phyloP scores from a whole-genome alignment of 2,113 vertebrate genomes.

The Gadus macrocephalus region DNA sequence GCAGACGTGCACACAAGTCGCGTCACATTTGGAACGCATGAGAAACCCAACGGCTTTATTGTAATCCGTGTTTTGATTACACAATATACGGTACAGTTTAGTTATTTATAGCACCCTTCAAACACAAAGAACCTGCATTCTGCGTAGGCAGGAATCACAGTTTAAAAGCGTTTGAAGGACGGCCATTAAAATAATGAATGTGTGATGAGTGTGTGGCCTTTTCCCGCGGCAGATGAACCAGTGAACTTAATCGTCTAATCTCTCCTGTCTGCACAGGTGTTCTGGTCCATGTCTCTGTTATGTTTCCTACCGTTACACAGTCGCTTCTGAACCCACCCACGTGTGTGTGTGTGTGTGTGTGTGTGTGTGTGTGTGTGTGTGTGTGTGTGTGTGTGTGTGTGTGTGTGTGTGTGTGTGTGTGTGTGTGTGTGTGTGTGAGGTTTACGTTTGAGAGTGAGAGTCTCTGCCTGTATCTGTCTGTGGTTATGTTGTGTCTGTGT shows the following conservation, averaged over 20 bases:
- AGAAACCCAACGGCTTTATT: too few relatives aligned
- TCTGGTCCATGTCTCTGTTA: conserved; percentile 26
- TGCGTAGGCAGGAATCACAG: too few relatives aligned
- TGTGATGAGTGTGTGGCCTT: not conserved
- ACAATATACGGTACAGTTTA: too few relatives aligned
- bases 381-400: conserved; percentile 27
- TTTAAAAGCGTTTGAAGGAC: too few relatives aligned
- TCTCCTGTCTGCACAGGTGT: conserved; percentile 42
- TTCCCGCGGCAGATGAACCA: not conserved
- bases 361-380: too few relatives aligned
- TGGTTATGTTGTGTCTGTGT: conserved; percentile 47
- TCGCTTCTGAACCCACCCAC: conserved; percentile 16
- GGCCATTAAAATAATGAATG: conserved; percentile 15
- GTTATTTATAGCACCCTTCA: too few relatives aligned
- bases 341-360: conserved; percentile 18
- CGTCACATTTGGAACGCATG: too few relatives aligned
- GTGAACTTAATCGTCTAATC: conserved; percentile 18
- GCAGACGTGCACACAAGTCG: too few relatives aligned
- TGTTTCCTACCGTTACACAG: conserved; percentile 38
- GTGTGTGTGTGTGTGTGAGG: conserved; percentile 35
- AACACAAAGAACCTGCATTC: too few relatives aligned
- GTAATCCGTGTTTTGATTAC: too few relatives aligned
- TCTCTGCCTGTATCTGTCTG: conserved; percentile 20
- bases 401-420: conserved; percentile 40
- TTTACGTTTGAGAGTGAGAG: not conserved